Conservation (phyloP, 2,888 invertebrate species). For the Calephelis perditalis region DNA sequence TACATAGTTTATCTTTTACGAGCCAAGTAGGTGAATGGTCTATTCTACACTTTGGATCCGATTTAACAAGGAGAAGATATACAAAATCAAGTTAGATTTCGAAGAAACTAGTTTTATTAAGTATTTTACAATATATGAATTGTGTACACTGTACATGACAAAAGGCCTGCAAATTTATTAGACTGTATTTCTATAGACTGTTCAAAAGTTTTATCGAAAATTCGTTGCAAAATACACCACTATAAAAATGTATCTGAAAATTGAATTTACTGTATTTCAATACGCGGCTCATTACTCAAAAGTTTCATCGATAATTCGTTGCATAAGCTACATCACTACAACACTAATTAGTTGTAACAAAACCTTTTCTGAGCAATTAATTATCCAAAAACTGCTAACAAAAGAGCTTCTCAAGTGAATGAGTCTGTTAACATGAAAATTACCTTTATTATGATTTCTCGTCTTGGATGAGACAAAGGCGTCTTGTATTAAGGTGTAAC, state of each 20-base stretch:
- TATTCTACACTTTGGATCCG: too few species aligned
- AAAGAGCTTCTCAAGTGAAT: constrained; percentile 10
- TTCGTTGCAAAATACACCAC: not conserved
- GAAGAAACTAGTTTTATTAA: too few species aligned
- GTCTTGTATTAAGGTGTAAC: not conserved
- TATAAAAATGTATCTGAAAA: not conserved
- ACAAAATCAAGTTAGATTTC: too few species aligned
- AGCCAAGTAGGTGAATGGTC: too few species aligned
- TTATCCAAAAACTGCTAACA: constrained; percentile 12
- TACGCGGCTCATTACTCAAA: too few species aligned
- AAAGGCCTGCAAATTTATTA: too few species aligned
- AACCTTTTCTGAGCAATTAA: constrained; percentile 9
- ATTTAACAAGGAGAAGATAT: too few species aligned
- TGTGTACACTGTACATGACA: too few species aligned
- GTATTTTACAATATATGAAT: too few species aligned
- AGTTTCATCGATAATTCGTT: not conserved
- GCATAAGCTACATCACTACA: constrained; percentile 6
- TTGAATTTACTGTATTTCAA: too few species aligned
- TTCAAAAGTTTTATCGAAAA: not conserved
- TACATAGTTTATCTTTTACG: too few species aligned
- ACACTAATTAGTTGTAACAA: constrained; percentile 4
- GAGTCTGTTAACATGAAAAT: constrained; percentile 7
- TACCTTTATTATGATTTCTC: constrained; percentile 9
- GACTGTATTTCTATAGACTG: too few species aligned
- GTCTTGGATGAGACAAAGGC: constrained; percentile 2